Evolutionary conservation across 2,113 vertebrate species (phyloP), one percentile per base, ranked within the genome.

Genomic region (Anarrhichthys ocellatus): DNA sequence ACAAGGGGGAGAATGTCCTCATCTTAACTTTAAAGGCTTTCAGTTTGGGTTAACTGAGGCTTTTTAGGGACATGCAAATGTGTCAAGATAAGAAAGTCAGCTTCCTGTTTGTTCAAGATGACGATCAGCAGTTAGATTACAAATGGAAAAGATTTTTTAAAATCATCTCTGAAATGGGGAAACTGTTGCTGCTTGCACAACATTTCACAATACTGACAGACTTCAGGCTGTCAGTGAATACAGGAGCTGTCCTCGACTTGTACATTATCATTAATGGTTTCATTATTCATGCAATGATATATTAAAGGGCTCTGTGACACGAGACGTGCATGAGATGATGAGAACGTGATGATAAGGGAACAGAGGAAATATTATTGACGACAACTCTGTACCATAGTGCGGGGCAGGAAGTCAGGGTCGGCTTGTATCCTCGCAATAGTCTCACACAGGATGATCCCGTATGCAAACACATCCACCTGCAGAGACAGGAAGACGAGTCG

Each of bases 381-480:
- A 34, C 48, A 6, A 20, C 13, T 24, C 1, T 0, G 46, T 93
- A 99, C 98, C 97, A 97, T 97, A 0, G 97, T 98, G 56, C 98
- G 97, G 36, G 98, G 98, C 58, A 99, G 92, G 88, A 97, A 95
- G 94, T 99, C 98, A 0, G 98, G 98, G 87, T 99, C 98, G 0
- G 98, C 98, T 1, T 98, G 97, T 44, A 99, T 94, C 61, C 98
- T 95, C 4, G 97, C 98, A 0, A 99, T 99, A 67, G 95, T 93
- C 95, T 99, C 98, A 2, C 98, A 99, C 79, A 99, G 93, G 93
- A 99, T 97, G 87, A 99, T 99, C 38, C 98, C 98, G 0, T 96
- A 99, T 0, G 98, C 95, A 50, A 99, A 99, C 87, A 99, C 96
- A 8, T 96, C 95, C 85, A 94, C 95, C 95, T 95, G 87, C 79